Evolutionary conservation across 2,113 vertebrate genomes (phyloP), one percentile per base, ranked within the genome.

Genomic region (Microtus pennsylvanicus): DNA sequence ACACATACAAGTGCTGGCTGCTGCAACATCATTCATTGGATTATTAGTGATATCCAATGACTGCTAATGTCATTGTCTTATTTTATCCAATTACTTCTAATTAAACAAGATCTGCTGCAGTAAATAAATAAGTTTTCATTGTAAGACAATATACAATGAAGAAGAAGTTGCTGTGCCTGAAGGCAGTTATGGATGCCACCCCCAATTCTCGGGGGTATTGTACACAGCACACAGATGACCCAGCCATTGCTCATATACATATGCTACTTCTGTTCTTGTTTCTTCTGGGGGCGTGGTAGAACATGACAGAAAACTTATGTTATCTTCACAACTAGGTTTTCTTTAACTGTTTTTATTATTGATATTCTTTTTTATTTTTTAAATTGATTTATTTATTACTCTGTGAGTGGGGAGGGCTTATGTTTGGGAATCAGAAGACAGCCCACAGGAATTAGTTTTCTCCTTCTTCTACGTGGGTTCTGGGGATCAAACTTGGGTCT

Each of bases 31-130:
- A 45, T 45, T 45, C 45, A 45, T 45, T 45, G 38, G 50, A 28
- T 63, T 81, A 47, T 67, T 80, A 47, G 24, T 91, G 65, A 75
- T 65, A 33, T 21, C 77, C 47, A 87, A 13, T 50, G 74, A 10
- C 30, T 91, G 52, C 80, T 69, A 33, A 24, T 87, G 50, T 42
- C 69, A 50, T 30, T 42, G 50, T 52, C 69, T 90, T 92, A 78
- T 65, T 87, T 95, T 78, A 78, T 45, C 50, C 47, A 38, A 50
- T 70, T 82, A 78, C 65, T 88, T 94, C 85, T 65, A 80, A 50
- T 87, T 87, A 70, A 92, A 70, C 10, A 90, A 75, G 47, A 94
- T 87, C 45, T 80, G 12, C 72, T 70, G 24, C 21, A 33, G 12
- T 86, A 95, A 52, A 10, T 47, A 82, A 95, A 58, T 47, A 67